A percentile compares a stretch with the other conserved stretches of the same genome.
Evolutionary conservation across 1,140 invertebrate species (phyloP).

Genomic region (Reticulitermes speratus): DNA sequence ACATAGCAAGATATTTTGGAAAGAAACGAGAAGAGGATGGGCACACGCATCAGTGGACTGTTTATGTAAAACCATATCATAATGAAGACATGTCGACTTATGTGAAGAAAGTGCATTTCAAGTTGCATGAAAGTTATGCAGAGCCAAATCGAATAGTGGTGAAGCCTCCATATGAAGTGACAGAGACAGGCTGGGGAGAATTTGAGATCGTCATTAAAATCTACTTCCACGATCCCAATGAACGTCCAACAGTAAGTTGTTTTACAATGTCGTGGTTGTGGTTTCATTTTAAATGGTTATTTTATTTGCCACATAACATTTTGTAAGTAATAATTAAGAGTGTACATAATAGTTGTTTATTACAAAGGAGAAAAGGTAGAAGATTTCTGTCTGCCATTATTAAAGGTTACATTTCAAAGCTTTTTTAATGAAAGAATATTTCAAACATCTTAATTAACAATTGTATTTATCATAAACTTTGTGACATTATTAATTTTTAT

Average conservation of each 20-base stretch:
- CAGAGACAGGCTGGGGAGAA: constrained; percentile 99
- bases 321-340: too few species aligned
- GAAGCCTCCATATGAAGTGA: constrained; percentile 96
- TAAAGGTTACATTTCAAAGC: too few species aligned
- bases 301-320: too few species aligned
- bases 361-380: too few species aligned
- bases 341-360: too few species aligned
- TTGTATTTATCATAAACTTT: too few species aligned
- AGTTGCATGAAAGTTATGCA: constrained; percentile 95
- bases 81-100: constrained; percentile 94
- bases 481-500: too few species aligned
- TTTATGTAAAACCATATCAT: constrained; percentile 92
- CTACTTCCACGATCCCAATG: constrained; percentile 96
- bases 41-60: constrained; percentile 98
- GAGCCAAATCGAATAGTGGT: constrained; percentile 91
- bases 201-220: constrained; percentile 99
- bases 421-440: too few species aligned
- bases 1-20: constrained; percentile 92
- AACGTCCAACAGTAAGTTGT: constrained; percentile 75
- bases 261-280: too few species aligned
- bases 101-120: constrained; percentile 97
- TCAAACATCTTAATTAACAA: too few species aligned
- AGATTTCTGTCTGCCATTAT: too few species aligned
- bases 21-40: constrained; percentile 98
- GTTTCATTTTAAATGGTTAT: neutral